Conservation (phyloP, 1,140 invertebrate genomes). For the Maconellicoccus hirsutus region DNA sequence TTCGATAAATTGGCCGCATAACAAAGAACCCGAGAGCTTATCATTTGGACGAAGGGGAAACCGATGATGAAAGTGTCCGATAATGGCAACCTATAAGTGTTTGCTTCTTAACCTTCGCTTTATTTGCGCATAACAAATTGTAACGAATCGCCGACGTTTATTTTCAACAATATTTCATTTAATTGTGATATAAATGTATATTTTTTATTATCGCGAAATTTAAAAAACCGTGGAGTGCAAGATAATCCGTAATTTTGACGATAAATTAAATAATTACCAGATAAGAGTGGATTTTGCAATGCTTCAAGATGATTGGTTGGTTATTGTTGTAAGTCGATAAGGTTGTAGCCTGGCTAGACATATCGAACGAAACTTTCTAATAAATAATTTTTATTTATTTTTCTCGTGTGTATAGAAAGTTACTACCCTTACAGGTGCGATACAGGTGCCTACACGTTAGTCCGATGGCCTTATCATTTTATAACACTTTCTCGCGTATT, state of each 20-base stretch:
- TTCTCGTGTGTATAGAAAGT: background rate
- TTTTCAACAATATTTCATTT: background rate
- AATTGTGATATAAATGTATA: background rate
- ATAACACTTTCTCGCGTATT: background rate
- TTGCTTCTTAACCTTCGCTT: background rate
- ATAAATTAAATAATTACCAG: background rate
- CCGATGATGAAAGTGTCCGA: background rate
- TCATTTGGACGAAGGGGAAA: background rate
- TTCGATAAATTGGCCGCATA: background rate
- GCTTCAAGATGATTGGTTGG: background rate
- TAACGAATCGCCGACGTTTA: background rate
- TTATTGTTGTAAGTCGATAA: too few species aligned
- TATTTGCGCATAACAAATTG: constrained; percentile 2
- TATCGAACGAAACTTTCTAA: background rate
- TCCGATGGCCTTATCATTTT: too few species aligned
- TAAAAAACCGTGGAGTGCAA: background rate
- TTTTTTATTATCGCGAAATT: background rate
- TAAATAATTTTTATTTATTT: background rate
- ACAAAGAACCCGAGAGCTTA: background rate
- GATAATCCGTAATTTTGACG: background rate
- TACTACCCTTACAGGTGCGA: background rate
- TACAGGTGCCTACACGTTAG: too few species aligned
- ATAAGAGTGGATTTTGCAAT: background rate
- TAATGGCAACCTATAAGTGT: background rate
- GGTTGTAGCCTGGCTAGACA: background rate